phyloP scores from a whole-genome alignment of 2,888 invertebrate genomes.

The Pasiphila rectangulata region DNA sequence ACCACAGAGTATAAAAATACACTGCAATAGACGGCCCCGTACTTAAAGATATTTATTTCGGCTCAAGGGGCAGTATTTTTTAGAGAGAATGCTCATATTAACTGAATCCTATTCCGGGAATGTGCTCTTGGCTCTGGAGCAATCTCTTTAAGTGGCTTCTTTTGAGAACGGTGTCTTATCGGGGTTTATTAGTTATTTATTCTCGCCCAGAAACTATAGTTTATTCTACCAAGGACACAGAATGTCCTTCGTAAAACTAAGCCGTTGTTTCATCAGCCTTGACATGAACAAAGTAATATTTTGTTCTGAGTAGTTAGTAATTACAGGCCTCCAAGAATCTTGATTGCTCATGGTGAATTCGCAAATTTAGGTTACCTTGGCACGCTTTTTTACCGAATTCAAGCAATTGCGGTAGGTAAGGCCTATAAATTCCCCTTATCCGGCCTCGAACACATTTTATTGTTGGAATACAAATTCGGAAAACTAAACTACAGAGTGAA shows the following conservation, averaged over 20 bases:
- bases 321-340: slow-evolving; percentile 22
- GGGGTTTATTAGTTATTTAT: slow-evolving; percentile 75
- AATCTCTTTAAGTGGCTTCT: slow-evolving; percentile 74
- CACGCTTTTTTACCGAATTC: not conserved
- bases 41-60: slow-evolving; percentile 67
- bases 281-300: slow-evolving; percentile 7
- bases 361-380: slow-evolving; percentile 7
- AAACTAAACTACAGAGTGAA: too few species aligned
- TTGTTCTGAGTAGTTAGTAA: slow-evolving; percentile 13
- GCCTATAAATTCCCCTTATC: too few species aligned
- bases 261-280: slow-evolving; percentile 35
- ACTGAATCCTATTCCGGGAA: slow-evolving; percentile 56
- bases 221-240: slow-evolving; percentile 9
- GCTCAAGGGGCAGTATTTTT: slow-evolving; percentile 55
- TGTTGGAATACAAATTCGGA: too few species aligned
- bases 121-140: slow-evolving; percentile 51
- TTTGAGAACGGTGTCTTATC: slow-evolving; percentile 57
- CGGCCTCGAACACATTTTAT: too few species aligned
- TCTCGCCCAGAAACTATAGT: slow-evolving; percentile 38
- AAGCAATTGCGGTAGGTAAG: too few species aligned
- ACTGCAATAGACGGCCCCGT: slow-evolving; percentile 43
- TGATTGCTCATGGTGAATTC: slow-evolving; percentile 2
- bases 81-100: slow-evolving; percentile 63
- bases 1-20: slow-evolving; percentile 27
- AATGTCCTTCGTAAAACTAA: slow-evolving; percentile 62